Evolutionary conservation across 2,113 vertebrate species (phyloP).

Genomic region (Pungitius pungitius): DNA sequence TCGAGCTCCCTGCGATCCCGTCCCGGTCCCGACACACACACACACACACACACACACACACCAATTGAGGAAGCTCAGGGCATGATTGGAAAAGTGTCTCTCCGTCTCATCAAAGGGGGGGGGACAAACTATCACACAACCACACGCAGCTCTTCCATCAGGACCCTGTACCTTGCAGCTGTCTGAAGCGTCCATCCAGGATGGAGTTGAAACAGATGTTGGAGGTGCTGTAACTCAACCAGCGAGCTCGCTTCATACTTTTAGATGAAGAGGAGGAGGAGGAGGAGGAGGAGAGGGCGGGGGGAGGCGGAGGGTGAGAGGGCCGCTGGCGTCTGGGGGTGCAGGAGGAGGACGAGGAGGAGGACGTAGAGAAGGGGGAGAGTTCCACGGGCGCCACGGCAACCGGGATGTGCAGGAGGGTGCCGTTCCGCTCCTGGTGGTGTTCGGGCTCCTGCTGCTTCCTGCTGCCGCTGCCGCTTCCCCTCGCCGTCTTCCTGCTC

Average conservation of each 20-base stretch:
- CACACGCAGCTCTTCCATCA: slow-evolving; percentile 8
- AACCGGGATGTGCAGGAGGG: slow-evolving; percentile 60
- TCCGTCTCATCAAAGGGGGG: slow-evolving; percentile 17
- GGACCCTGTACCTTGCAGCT: slow-evolving; percentile 82
- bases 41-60: slow-evolving; percentile 34
- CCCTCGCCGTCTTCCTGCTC: slow-evolving; percentile 52
- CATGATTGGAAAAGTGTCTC: slow-evolving; percentile 38
- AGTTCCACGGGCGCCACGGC: slow-evolving; percentile 33
- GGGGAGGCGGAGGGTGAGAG: slow-evolving; percentile 53
- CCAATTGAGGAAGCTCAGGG: slow-evolving; percentile 44
- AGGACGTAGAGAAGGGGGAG: slow-evolving; percentile 53
- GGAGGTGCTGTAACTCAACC: slow-evolving; percentile 83
- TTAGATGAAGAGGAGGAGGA: slow-evolving; percentile 70
- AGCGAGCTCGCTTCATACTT: slow-evolving; percentile 76
- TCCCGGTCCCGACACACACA: slow-evolving; percentile 17
- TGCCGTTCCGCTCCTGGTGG: slow-evolving; percentile 76
- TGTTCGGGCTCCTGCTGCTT: slow-evolving; percentile 56
- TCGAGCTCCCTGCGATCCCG: slow-evolving; percentile 11
- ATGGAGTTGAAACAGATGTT: slow-evolving; percentile 83
- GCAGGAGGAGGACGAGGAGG: slow-evolving; percentile 63
- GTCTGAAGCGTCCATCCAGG: slow-evolving; percentile 83
- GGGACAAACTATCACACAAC: slow-evolving; percentile 20
- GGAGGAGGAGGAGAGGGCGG: slow-evolving; percentile 50
- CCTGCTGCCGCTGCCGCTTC: slow-evolving; percentile 23
- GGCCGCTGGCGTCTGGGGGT: slow-evolving; percentile 59